Percentiles rank a stretch among this genome's conserved stretches.
These are phyloP conservation scores for Ariolimax columbianus DNA, from an alignment of 2,888 invertebrate genomes.

Conservation along the genomic window DNA sequence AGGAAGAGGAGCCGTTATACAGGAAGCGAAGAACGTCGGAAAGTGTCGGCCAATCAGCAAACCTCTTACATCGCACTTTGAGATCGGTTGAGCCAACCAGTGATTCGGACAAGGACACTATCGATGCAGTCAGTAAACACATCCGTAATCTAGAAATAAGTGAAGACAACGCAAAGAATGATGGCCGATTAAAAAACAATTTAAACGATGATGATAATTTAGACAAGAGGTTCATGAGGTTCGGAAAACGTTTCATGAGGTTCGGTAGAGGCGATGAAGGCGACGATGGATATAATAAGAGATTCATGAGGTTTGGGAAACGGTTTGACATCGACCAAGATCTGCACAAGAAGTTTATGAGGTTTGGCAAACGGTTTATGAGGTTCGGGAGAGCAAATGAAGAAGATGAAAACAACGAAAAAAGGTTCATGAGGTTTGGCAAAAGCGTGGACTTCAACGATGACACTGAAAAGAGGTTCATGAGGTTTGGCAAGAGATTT, in stretches of 20 bases:
- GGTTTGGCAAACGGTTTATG: conserved; percentile 68
- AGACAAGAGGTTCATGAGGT: conserved; percentile 52
- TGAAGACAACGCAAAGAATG: not conserved
- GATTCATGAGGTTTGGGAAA: conserved; percentile 60
- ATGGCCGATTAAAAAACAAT: conserved; percentile 43
- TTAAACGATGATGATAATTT: conserved; percentile 55
- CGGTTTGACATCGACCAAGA: conserved; percentile 31
- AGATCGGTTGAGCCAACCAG: conserved; percentile 20
- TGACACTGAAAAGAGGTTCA: conserved; percentile 65
- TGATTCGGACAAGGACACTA: conserved; percentile 37
- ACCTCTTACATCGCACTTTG: not conserved
- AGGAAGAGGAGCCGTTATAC: conserved; percentile 14
- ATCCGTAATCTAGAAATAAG: not conserved
- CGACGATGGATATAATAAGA: conserved; percentile 48
- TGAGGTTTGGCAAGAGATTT: conserved; percentile 66
- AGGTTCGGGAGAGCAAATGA: conserved; percentile 63
- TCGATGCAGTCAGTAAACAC: conserved; percentile 8
- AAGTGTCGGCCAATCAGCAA: conserved; percentile 26
- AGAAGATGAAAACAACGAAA: conserved; percentile 56
- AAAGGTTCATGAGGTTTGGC: conserved; percentile 67
- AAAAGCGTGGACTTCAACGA: conserved; percentile 58
- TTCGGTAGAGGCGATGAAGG: conserved; percentile 56
- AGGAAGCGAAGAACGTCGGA: conserved; percentile 35
- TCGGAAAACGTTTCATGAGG: conserved; percentile 63
- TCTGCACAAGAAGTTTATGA: conserved; percentile 64